A percentile compares a stretch with the other conserved stretches of the same genome.
phyloP scores from a whole-genome alignment of 2,888 invertebrate species.

The Agonopterix alstromeriana region DNA sequence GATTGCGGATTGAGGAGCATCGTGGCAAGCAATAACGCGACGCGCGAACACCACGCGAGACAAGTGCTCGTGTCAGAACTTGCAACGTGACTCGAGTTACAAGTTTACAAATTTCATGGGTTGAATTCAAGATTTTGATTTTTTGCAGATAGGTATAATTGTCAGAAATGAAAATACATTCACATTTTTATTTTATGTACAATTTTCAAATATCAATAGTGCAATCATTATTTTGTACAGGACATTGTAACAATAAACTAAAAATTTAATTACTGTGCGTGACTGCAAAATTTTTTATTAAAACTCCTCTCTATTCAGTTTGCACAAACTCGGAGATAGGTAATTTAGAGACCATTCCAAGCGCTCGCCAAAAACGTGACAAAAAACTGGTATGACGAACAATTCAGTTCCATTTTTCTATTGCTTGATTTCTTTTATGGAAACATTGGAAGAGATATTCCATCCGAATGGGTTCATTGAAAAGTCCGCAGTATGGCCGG shows the following conservation, averaged over 20 bases:
- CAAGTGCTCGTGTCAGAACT: too few species aligned
- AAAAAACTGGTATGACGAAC: conserved; percentile 20
- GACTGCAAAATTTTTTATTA: neutral
- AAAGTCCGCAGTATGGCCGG: conserved; percentile 71
- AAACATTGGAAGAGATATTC: conserved; percentile 72
- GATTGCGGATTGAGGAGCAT: too few species aligned
- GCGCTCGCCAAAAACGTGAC: neutral
- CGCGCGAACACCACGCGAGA: too few species aligned
- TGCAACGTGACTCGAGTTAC: too few species aligned
- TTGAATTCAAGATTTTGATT: too few species aligned
- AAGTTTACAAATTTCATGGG: too few species aligned
- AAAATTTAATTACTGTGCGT: neutral
- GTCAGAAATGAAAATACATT: too few species aligned
- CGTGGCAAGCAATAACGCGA: too few species aligned
- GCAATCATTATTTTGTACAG: neutral
- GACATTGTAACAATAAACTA: neutral
- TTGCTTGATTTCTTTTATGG: conserved; percentile 67
- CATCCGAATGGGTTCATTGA: conserved; percentile 70
- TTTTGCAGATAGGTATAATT: too few species aligned
- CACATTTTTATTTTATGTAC: too few species aligned
- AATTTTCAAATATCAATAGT: neutral
- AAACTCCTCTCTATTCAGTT: neutral
- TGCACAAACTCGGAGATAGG: neutral
- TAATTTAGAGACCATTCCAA: conserved; percentile 1
- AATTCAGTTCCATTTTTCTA: conserved; percentile 48